Conservation (phyloP, 2,888 invertebrate species). For the Dryococelus australis region DNA sequence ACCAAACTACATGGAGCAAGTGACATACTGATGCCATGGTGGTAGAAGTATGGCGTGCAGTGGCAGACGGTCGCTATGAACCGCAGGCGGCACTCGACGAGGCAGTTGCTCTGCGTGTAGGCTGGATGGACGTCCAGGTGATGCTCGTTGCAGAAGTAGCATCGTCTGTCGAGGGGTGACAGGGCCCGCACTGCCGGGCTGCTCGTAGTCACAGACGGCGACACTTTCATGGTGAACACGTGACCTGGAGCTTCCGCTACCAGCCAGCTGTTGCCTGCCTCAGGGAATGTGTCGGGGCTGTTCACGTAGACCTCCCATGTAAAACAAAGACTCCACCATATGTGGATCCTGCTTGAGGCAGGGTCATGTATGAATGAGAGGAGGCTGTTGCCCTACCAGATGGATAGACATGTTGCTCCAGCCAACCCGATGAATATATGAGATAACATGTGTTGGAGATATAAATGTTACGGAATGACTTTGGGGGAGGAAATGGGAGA, state of each 20-base stretch:
- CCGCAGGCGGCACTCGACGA: constrained; percentile 47
- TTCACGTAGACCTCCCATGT: neutral
- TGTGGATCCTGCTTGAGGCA: too few relatives aligned
- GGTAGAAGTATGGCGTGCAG: constrained; percentile 48
- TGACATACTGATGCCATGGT: neutral
- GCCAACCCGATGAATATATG: too few relatives aligned
- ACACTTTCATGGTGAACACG: constrained; percentile 43
- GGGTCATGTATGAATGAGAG: too few relatives aligned
- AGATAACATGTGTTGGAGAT: too few relatives aligned
- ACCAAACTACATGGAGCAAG: too few relatives aligned
- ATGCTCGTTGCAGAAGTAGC: constrained; percentile 49
- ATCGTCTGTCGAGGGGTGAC: constrained; percentile 41
- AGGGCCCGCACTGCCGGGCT: constrained; percentile 45
- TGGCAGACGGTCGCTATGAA: constrained; percentile 45
- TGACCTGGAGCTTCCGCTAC: constrained; percentile 39
- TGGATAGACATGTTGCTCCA: too few relatives aligned
- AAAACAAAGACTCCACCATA: too few relatives aligned
- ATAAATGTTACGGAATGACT: too few relatives aligned
- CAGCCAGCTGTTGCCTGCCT: constrained; percentile 47
- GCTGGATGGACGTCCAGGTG: constrained; percentile 47
- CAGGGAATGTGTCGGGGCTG: constrained; percentile 43
- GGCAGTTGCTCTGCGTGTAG: constrained; percentile 48
- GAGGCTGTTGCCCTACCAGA: too few relatives aligned
- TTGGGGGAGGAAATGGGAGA: too few relatives aligned
- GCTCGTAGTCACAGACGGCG: constrained; percentile 46